phyloP scores from a whole-genome alignment of 2,888 invertebrate genomes.

The Chloroclysta siterata region DNA sequence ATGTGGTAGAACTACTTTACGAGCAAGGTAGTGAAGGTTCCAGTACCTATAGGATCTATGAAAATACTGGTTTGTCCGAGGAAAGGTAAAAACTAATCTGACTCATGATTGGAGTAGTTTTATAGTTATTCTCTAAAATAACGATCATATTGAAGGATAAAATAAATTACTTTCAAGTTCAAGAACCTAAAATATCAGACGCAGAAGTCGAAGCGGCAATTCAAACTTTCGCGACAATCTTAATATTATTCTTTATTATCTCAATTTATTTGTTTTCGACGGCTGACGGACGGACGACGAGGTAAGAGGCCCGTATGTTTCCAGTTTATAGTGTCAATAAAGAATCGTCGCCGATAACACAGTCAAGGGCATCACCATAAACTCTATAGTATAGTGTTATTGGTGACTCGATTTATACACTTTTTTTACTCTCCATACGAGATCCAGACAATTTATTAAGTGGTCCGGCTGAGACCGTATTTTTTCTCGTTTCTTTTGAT shows the following conservation, averaged over 20 bases:
- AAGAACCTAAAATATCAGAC: conserved; percentile 25
- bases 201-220: conserved; percentile 28
- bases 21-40: not conserved
- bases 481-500: conserved; percentile 58
- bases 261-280: conserved; percentile 36
- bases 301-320: conserved; percentile 59
- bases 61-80: not conserved
- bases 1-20: conserved; percentile 4
- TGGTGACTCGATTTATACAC: conserved; percentile 75
- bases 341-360: conserved; percentile 75
- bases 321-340: conserved; percentile 74
- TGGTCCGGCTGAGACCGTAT: conserved; percentile 62
- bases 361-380: conserved; percentile 71
- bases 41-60: not conserved
- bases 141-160: conserved; percentile 12
- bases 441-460: conserved; percentile 75
- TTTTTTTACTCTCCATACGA: conserved; percentile 63
- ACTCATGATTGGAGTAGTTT: not conserved
- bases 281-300: conserved; percentile 24
- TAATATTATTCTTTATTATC: conserved; percentile 38
- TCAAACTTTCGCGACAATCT: conserved; percentile 39
- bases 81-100: not conserved
- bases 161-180: conserved; percentile 16
- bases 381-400: conserved; percentile 79
- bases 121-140: not conserved